phyloP scores from a whole-genome alignment of 1,140 invertebrate species.

The Atta cephalotes region DNA sequence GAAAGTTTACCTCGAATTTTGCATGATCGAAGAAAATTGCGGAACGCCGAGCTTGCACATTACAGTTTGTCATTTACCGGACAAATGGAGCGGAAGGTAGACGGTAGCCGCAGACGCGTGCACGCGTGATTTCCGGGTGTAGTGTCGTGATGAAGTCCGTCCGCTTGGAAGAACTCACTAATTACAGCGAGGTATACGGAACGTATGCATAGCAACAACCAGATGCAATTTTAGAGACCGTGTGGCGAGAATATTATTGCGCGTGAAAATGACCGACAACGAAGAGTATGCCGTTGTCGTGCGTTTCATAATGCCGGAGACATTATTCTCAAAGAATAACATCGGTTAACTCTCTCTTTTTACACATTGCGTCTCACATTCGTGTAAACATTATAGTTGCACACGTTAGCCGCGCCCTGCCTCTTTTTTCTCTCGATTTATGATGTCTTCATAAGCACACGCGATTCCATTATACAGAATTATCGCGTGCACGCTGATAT shows the following conservation, averaged over 20 bases:
- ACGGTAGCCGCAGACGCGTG: slow-evolving; percentile 6
- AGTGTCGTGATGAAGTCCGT: slow-evolving; percentile 34
- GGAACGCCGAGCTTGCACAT: not conserved
- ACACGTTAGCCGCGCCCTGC: not conserved
- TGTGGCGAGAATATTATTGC: slow-evolving; percentile 26
- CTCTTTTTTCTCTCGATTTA: not conserved
- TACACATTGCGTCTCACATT: slow-evolving; percentile 15
- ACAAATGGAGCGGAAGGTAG: slow-evolving; percentile 31
- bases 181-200: slow-evolving; percentile 53
- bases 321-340: slow-evolving; percentile 21
- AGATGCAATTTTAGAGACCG: slow-evolving; percentile 58
- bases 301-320: slow-evolving; percentile 2
- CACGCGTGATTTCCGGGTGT: slow-evolving; percentile 51
- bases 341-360: slow-evolving; percentile 50
- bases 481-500: slow-evolving; percentile 40
- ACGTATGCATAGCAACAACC: slow-evolving; percentile 35
- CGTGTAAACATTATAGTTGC: slow-evolving; percentile 21
- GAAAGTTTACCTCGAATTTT: not conserved
- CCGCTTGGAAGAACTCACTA: slow-evolving; percentile 69
- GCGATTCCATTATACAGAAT: slow-evolving; percentile 12
- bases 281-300: slow-evolving; percentile 21
- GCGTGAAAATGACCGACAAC: slow-evolving; percentile 44
- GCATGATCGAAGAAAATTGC: not conserved
- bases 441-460: not conserved
- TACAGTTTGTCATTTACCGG: not conserved